Conservation (phyloP, 2,888 invertebrate species). For the Dicycla oo region DNA sequence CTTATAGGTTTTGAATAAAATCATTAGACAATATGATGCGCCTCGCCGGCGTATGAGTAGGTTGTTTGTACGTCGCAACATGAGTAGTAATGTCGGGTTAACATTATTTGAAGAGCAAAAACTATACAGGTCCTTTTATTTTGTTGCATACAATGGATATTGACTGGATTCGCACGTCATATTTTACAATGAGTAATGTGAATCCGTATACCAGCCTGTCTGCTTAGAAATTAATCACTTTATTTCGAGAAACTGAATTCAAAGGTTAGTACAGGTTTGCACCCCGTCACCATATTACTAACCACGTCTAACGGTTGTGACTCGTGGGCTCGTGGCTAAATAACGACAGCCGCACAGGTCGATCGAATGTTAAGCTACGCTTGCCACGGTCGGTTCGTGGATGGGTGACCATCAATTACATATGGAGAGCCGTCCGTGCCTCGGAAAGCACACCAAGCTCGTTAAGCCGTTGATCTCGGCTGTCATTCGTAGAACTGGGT, state of each 20-base stretch:
- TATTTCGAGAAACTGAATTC: constrained; percentile 7
- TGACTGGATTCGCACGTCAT: constrained; percentile 19
- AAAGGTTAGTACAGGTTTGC: constrained; percentile 33
- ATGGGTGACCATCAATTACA: neutral
- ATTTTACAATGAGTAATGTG: neutral
- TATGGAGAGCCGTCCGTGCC: too few relatives aligned
- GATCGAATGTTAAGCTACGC: neutral
- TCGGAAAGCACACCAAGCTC: too few relatives aligned
- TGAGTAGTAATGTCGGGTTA: too few relatives aligned
- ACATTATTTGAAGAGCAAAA: constrained; percentile 3
- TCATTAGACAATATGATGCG: too few relatives aligned
- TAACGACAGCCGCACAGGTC: neutral
- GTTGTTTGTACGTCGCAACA: too few relatives aligned
- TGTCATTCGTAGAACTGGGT: too few relatives aligned
- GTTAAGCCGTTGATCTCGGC: too few relatives aligned
- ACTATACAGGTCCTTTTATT: neutral
- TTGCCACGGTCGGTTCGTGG: neutral
- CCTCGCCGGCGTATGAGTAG: too few relatives aligned
- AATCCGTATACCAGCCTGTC: constrained; percentile 3
- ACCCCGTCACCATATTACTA: neutral
- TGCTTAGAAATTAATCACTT: constrained; percentile 19
- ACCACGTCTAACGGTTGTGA: neutral
- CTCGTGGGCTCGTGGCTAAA: neutral
- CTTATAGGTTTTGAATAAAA: too few relatives aligned
- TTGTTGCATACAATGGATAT: neutral